Percentiles rank a stretch among this genome's conserved stretches.
Conservation (phyloP, 2,888 invertebrate species). For the Euphydryas editha region DNA sequence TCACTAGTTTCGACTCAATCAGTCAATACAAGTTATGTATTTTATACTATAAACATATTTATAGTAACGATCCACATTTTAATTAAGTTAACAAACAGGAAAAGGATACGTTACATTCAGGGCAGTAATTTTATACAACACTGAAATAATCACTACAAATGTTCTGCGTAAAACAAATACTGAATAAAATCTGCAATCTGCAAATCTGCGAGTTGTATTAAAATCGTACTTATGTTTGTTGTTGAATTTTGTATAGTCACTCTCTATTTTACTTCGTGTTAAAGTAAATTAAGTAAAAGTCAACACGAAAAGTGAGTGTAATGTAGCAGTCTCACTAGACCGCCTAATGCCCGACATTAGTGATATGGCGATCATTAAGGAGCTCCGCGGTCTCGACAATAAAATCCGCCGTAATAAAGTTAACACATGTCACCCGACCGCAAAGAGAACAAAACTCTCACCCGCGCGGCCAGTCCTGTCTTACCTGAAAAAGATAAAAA, state of each 20-base stretch:
- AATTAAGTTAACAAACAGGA: neutral
- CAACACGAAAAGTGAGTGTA: constrained; percentile 47
- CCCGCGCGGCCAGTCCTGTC: constrained; percentile 59
- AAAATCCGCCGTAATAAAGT: constrained; percentile 71
- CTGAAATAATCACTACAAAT: neutral
- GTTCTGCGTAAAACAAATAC: neutral
- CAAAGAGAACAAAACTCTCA: constrained; percentile 69
- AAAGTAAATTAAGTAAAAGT: constrained; percentile 50
- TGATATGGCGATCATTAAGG: constrained; percentile 53
- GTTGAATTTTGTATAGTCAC: neutral
- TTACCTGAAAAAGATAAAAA: constrained; percentile 72
- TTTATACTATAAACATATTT: no score
- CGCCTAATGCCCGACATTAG: constrained; percentile 44
- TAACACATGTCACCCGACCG: constrained; percentile 68
- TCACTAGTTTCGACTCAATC: no score
- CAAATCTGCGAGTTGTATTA: neutral
- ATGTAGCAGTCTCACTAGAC: constrained; percentile 21
- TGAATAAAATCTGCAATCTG: neutral
- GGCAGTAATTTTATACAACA: neutral
- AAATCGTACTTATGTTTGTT: constrained; percentile 9
- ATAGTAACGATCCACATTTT: neutral
- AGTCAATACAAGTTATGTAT: no score
- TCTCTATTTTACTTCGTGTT: constrained; percentile 55
- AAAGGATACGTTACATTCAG: constrained; percentile 2
- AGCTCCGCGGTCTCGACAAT: constrained; percentile 54